Conservation (phyloP, 2,113 vertebrate genomes). For the Donacobius atricapilla region DNA sequence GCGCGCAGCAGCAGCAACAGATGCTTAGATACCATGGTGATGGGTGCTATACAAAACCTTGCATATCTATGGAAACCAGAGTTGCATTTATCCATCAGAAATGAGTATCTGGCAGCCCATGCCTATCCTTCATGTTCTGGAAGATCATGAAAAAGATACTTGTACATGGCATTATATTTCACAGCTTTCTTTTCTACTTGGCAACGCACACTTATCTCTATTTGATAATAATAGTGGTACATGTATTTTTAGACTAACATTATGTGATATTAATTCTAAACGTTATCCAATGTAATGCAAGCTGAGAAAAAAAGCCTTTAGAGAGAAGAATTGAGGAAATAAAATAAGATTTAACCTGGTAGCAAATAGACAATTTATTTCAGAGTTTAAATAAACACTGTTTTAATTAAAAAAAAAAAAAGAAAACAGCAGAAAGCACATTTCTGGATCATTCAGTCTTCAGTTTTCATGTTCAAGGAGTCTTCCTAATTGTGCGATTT, state of each 20-base stretch:
- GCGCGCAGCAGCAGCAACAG: background rate
- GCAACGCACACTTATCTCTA: conserved; percentile 29
- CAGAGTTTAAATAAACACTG: background rate
- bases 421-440: background rate
- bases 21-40: conserved; percentile 39
- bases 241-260: conserved; percentile 64
- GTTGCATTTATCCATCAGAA: conserved; percentile 36
- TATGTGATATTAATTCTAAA: conserved; percentile 46
- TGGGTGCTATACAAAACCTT: conserved; percentile 35
- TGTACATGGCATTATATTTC: conserved; percentile 23
- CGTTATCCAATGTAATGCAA: background rate
- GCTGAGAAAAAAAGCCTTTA: background rate
- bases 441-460: background rate
- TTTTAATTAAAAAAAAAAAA: background rate
- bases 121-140: conserved; percentile 40
- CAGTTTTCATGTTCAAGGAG: background rate
- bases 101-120: conserved; percentile 32
- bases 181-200: conserved; percentile 56
- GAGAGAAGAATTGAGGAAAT: conserved; percentile 1
- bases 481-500: conserved; percentile 20
- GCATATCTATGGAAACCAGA: conserved; percentile 58
- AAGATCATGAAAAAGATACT: conserved; percentile 38
- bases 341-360: background rate
- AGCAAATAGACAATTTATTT: background rate
- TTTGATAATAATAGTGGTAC: conserved; percentile 61